phyloP scores from a whole-genome alignment of 2,113 vertebrate species.

The Stegostoma tigrinum region DNA sequence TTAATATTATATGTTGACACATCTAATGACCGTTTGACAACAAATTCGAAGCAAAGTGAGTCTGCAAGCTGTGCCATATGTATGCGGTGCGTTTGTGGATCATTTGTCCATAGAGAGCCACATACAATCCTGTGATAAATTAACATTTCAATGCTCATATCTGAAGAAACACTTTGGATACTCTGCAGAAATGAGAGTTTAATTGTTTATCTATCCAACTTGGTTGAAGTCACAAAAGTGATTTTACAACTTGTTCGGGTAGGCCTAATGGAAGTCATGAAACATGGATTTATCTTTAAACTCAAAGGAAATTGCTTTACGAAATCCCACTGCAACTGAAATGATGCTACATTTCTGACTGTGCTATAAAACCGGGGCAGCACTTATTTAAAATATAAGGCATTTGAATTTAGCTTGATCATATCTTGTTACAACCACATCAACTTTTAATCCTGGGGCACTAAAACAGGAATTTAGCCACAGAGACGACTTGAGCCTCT shows the following conservation, averaged over 20 bases:
- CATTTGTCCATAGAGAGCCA: neutral
- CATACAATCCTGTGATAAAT: neutral
- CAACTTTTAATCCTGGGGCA: neutral
- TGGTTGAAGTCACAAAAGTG: neutral
- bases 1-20: neutral
- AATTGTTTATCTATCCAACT: too few relatives aligned
- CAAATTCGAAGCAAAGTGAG: neutral
- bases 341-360: neutral
- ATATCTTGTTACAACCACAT: neutral
- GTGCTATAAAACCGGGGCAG: neutral
- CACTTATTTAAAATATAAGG: neutral
- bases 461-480: neutral
- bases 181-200: neutral
- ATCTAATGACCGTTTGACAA: neutral
- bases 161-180: neutral
- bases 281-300: neutral
- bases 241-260: neutral
- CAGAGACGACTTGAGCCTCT: neutral
- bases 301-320: too few relatives aligned
- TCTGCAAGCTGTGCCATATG: neutral
- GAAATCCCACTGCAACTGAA: neutral
- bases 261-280: neutral
- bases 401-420: neutral
- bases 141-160: neutral
- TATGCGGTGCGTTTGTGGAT: too few relatives aligned